A percentile compares a stretch with the other conserved stretches of the same genome.
Conservation (phyloP, 2,888 invertebrate genomes). For the Lapara coniferarum region DNA sequence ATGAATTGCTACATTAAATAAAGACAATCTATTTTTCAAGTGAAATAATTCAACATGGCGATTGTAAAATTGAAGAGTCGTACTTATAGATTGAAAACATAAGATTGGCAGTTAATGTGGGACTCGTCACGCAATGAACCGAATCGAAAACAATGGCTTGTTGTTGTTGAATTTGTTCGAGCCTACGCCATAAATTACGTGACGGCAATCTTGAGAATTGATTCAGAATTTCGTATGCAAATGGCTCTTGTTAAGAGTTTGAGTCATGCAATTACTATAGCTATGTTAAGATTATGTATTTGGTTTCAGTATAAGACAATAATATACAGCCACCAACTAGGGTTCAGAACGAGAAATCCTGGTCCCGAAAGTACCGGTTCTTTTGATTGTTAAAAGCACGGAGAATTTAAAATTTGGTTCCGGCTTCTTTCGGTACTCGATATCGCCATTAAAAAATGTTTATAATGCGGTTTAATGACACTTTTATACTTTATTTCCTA, state of each 20-base stretch:
- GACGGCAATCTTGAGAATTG: constrained; percentile 12
- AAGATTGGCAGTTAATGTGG: neutral
- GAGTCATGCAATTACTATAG: constrained; percentile 6
- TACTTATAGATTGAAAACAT: neutral
- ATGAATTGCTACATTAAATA: neutral
- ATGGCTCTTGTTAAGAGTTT: neutral
- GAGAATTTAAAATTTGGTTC: too few relatives aligned
- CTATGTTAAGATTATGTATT: neutral
- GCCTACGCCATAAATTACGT: constrained; percentile 21
- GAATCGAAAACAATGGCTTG: constrained; percentile 22
- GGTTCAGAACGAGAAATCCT: too few relatives aligned
- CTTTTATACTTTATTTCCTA: too few relatives aligned
- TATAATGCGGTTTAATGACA: too few relatives aligned
- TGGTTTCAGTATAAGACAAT: too few relatives aligned
- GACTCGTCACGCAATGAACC: constrained; percentile 17
- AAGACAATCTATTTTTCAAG: constrained; percentile 10
- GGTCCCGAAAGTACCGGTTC: too few relatives aligned
- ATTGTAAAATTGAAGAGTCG: neutral
- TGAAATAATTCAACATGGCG: neutral
- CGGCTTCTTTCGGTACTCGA: too few relatives aligned
- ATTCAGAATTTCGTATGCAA: constrained; percentile 12
- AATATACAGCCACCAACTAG: too few relatives aligned
- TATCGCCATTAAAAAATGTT: too few relatives aligned
- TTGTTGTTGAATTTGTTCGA: constrained; percentile 25
- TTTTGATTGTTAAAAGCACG: too few relatives aligned